These are phyloP conservation scores for Sturnus vulgaris DNA, from an alignment of 2,113 vertebrate species.

Conservation along the genomic window DNA sequence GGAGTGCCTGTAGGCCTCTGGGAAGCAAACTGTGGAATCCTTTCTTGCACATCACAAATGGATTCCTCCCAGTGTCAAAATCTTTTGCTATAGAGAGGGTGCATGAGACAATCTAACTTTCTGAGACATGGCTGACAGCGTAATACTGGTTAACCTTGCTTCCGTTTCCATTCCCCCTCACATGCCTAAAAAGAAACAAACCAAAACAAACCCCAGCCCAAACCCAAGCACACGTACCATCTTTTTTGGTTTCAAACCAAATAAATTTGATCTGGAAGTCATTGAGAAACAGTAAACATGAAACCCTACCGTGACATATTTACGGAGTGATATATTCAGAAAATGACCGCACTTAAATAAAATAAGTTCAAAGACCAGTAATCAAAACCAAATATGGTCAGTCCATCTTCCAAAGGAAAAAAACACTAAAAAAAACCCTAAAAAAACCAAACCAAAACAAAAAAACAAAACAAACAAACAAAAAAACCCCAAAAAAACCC, in stretches of 20 bases:
- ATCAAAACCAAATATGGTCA: slow-evolving; percentile 50
- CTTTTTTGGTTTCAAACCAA: slow-evolving; percentile 10
- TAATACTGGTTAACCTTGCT: slow-evolving; percentile 32
- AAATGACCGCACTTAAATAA: slow-evolving; percentile 40
- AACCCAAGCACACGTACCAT: background rate
- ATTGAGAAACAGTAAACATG: slow-evolving; percentile 56
- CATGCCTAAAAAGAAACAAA: slow-evolving; percentile 1
- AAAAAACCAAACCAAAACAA: background rate
- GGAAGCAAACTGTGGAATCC: background rate
- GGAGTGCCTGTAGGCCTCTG: background rate
- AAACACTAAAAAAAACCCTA: background rate
- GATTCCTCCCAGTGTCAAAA: background rate
- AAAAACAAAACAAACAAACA: background rate
- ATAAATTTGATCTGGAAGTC: slow-evolving; percentile 58
- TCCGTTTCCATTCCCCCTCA: background rate
- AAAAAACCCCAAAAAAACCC: background rate
- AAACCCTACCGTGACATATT: slow-evolving; percentile 53
- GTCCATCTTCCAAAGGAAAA: background rate
- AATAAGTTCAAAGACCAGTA: slow-evolving; percentile 51
- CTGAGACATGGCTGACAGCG: background rate
- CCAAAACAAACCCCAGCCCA: slow-evolving; percentile 28
- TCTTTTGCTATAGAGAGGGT: background rate
- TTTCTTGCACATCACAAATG: background rate
- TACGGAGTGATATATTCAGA: slow-evolving; percentile 34
- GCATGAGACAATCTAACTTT: background rate